These are phyloP conservation scores for Mechanitis messenoides DNA, from an alignment of 2,888 invertebrate species.

Conservation along the genomic window DNA sequence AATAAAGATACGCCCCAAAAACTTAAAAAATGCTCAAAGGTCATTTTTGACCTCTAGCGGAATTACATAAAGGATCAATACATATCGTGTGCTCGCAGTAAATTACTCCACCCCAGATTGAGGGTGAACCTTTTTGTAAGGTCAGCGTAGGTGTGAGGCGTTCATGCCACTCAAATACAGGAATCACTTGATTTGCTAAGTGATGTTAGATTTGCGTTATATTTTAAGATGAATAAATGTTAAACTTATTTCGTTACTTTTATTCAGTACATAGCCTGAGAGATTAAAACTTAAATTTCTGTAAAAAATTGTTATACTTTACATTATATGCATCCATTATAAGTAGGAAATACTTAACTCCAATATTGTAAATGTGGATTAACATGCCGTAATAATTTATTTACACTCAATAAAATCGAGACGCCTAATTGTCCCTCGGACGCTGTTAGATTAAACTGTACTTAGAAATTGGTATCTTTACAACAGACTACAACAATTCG, in stretches of 20 bases:
- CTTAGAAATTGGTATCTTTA: not conserved
- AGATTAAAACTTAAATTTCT: too few species aligned
- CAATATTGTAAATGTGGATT: conserved; percentile 17
- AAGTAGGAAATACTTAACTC: not conserved
- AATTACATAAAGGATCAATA: conserved; percentile 26
- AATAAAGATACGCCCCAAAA: not conserved
- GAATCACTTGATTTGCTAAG: conserved; percentile 7
- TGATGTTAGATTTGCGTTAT: not conserved
- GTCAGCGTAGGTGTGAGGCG: conserved; percentile 54
- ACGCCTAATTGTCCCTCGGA: conserved; percentile 24
- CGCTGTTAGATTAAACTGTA: conserved; percentile 26
- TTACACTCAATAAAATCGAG: conserved; percentile 28
- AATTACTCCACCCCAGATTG: conserved; percentile 30
- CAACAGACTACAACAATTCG: not conserved
- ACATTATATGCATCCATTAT: not conserved
- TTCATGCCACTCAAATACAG: conserved; percentile 35
- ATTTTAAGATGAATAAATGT: conserved; percentile 3
- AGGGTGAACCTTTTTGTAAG: conserved; percentile 54
- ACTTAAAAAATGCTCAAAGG: conserved; percentile 3
- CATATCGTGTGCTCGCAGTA: conserved; percentile 28
- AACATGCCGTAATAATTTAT: conserved; percentile 35
- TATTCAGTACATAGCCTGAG: too few species aligned
- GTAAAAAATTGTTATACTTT: too few species aligned
- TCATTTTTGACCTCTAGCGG: conserved; percentile 3
- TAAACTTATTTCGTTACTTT: not conserved